These are phyloP conservation scores for Panthera uncia DNA, from an alignment of 2,113 vertebrate genomes.

Conservation along the genomic window DNA sequence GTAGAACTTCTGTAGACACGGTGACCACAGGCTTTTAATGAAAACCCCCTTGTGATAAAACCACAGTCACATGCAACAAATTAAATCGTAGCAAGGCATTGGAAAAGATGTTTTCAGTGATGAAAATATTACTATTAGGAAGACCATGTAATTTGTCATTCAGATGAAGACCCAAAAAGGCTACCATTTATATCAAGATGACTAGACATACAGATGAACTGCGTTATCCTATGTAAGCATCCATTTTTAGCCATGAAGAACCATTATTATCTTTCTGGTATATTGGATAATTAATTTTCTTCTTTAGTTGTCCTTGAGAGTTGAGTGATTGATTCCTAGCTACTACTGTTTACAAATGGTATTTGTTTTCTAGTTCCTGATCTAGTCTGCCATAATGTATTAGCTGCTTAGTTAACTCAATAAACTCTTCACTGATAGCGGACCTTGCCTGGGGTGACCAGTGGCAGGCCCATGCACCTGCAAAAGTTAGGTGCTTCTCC, in stretches of 20 bases:
- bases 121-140: background rate
- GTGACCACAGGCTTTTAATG: background rate
- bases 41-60: background rate
- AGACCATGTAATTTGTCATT: background rate
- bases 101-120: background rate
- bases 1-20: background rate
- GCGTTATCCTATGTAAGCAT: background rate
- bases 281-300: conserved; percentile 14
- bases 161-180: background rate
- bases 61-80: background rate
- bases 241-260: background rate
- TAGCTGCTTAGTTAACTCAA: conserved; percentile 11
- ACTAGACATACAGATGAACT: background rate
- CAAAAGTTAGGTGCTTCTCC: background rate
- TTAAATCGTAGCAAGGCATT: background rate
- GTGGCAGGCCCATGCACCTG: background rate
- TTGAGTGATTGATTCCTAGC: background rate
- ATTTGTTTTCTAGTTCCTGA: conserved; percentile 24
- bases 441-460: background rate
- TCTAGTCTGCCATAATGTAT: background rate
- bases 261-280: background rate
- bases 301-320: background rate
- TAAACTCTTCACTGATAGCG: background rate
- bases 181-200: background rate
- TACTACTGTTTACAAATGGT: background rate